Conservation (phyloP, 2,113 vertebrate species). For the Oryzias javanicus region DNA sequence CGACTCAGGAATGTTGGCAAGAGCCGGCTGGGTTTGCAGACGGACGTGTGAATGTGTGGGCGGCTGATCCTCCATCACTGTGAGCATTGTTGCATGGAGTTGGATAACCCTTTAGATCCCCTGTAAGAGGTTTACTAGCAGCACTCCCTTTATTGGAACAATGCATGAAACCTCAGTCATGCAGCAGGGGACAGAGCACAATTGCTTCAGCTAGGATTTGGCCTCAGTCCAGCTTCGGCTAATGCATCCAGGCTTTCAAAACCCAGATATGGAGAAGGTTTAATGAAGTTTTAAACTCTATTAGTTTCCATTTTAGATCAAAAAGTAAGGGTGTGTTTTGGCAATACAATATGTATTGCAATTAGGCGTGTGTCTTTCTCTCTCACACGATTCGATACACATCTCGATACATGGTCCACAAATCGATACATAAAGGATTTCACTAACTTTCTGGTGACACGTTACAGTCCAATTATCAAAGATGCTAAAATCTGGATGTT, state of each 20-base stretch:
- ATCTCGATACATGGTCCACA: too few relatives aligned
- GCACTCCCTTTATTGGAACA: conserved; percentile 29
- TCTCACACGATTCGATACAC: too few relatives aligned
- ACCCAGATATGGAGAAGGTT: conserved; percentile 8
- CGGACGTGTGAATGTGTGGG: conserved; percentile 40
- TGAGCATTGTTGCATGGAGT: conserved; percentile 52
- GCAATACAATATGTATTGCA: too few relatives aligned
- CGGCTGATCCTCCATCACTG: conserved; percentile 57
- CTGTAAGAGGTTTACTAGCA: conserved; percentile 63
- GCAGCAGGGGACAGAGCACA: conserved; percentile 36
- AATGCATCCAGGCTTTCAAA: conserved; percentile 45
- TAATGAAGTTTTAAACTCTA: conserved; percentile 1
- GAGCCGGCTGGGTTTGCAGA: conserved; percentile 53
- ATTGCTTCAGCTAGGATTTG: conserved; percentile 55
- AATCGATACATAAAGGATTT: too few relatives aligned
- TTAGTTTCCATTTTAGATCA: background rate
- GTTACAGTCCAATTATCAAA: too few relatives aligned
- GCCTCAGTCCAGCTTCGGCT: conserved; percentile 38
- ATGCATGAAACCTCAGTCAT: conserved; percentile 26
- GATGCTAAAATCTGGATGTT: too few relatives aligned
- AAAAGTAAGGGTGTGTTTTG: too few relatives aligned
- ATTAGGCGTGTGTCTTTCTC: too few relatives aligned
- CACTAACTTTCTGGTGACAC: too few relatives aligned
- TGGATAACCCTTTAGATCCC: conserved; percentile 46
- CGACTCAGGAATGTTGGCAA: conserved; percentile 53